Percentiles rank a stretch among this genome's conserved stretches.
Conservation (phyloP, 2,797 vertebrate species). For the Myotis pilosus region DNA sequence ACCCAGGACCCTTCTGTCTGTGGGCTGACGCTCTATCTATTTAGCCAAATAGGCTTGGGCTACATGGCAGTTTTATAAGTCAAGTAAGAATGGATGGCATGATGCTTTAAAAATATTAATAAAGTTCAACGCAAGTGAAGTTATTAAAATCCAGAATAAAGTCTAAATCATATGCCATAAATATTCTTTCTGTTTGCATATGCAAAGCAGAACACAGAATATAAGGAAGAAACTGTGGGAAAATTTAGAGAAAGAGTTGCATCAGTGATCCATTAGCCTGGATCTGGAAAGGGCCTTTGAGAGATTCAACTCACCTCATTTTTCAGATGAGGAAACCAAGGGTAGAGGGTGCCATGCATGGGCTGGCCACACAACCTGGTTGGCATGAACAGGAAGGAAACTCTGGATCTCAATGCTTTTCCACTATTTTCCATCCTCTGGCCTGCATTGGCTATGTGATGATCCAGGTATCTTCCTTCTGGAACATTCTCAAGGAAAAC, state of each 20-base stretch:
- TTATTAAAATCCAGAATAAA: constrained; percentile 56
- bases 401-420: not conserved
- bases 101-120: constrained; percentile 62
- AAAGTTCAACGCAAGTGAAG: constrained; percentile 59
- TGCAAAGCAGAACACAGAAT: constrained; percentile 32
- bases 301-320: not conserved
- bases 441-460: not conserved
- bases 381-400: not conserved
- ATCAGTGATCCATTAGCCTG: not conserved
- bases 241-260: not conserved
- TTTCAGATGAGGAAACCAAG: not conserved
- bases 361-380: not conserved
- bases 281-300: not conserved
- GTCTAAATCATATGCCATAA: constrained; percentile 39
- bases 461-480: not conserved
- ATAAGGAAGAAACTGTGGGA: not conserved
- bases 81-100: not conserved
- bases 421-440: not conserved
- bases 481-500: constrained; percentile 29
- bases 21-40: too few relatives aligned
- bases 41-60: too few relatives aligned
- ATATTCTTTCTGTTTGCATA: constrained; percentile 51
- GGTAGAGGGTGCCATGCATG: not conserved
- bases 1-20: too few relatives aligned
- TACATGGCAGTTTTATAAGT: constrained; percentile 30